Conservation (phyloP, 2,797 vertebrate species). For the Microctenopoma lineatum region DNA sequence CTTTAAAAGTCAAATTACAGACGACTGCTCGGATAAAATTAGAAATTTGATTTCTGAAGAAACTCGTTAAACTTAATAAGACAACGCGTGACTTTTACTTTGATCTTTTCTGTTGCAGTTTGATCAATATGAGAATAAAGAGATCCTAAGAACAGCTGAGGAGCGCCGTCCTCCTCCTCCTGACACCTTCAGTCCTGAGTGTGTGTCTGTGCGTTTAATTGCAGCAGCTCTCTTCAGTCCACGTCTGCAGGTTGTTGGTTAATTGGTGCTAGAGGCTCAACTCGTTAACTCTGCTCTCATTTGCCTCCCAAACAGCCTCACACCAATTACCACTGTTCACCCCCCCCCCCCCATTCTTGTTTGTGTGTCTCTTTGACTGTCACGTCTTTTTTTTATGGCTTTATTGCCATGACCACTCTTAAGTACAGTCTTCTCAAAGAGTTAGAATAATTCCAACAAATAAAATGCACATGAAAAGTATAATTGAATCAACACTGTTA, state of each 20-base stretch:
- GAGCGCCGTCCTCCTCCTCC: constrained; percentile 19
- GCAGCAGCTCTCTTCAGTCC: constrained; percentile 42
- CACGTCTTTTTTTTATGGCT: not conserved
- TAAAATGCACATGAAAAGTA: no score
- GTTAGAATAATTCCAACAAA: not conserved
- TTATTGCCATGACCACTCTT: not conserved
- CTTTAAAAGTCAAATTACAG: no score
- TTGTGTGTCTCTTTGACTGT: not conserved
- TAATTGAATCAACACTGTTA: no score
- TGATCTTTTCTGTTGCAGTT: not conserved
- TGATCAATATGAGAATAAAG: not conserved
- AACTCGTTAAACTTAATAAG: no score
- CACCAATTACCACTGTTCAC: constrained; percentile 50
- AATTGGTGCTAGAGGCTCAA: constrained; percentile 62
- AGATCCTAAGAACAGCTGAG: constrained; percentile 22
- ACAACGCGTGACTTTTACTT: not conserved
- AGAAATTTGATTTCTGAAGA: no score
- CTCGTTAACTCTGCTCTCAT: constrained; percentile 62
- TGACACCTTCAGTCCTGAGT: constrained; percentile 1
- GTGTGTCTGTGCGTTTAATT: constrained; percentile 58
- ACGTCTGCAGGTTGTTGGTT: constrained; percentile 58
- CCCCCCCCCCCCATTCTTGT: not conserved
- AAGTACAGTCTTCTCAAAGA: not conserved
- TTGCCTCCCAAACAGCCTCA: constrained; percentile 60
- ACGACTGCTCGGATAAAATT: no score